These are phyloP conservation scores for Zonitis immaculata DNA, from an alignment of 2,888 invertebrate species.

Conservation along the genomic window DNA sequence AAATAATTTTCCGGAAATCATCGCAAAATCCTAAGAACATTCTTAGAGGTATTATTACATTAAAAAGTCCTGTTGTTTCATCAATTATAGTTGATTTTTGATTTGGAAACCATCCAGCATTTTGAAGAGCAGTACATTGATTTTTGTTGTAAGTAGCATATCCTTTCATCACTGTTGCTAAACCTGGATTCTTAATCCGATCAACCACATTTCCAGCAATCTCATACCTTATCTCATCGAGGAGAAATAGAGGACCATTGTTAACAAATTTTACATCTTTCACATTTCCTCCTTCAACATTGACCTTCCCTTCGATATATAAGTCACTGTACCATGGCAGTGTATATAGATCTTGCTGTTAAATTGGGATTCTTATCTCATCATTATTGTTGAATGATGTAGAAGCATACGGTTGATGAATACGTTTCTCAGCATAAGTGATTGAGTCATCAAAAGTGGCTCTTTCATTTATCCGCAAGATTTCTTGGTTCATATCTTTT, in stretches of 20 bases:
- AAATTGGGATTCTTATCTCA: conserved; percentile 36
- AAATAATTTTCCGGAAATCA: conserved; percentile 13
- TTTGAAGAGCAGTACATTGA: conserved; percentile 5
- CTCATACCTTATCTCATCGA: conserved; percentile 5
- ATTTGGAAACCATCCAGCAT: conserved; percentile 13
- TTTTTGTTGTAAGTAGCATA: background rate
- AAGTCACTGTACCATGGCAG: conserved; percentile 31
- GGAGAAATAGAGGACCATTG: background rate
- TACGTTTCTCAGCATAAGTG: conserved; percentile 28
- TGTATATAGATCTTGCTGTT: conserved; percentile 32
- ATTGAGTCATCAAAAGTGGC: conserved; percentile 26
- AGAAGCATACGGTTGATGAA: conserved; percentile 31
- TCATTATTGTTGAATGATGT: conserved; percentile 32
- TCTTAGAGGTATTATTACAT: conserved; percentile 15
- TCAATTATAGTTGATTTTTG: conserved; percentile 2
- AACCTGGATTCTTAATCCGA: background rate
- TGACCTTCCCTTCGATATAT: conserved; percentile 22
- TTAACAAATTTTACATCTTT: background rate
- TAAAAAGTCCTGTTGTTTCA: conserved; percentile 6
- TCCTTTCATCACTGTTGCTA: background rate
- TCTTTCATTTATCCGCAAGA: conserved; percentile 21
- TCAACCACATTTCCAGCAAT: conserved; percentile 1
- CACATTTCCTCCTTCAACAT: background rate
- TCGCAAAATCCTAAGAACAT: no score
- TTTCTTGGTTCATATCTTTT: conserved; percentile 13